A percentile compares a stretch with the other conserved stretches of the same genome.
Conservation (phyloP, 1,140 invertebrate genomes). For the Copidosoma floridanum region DNA sequence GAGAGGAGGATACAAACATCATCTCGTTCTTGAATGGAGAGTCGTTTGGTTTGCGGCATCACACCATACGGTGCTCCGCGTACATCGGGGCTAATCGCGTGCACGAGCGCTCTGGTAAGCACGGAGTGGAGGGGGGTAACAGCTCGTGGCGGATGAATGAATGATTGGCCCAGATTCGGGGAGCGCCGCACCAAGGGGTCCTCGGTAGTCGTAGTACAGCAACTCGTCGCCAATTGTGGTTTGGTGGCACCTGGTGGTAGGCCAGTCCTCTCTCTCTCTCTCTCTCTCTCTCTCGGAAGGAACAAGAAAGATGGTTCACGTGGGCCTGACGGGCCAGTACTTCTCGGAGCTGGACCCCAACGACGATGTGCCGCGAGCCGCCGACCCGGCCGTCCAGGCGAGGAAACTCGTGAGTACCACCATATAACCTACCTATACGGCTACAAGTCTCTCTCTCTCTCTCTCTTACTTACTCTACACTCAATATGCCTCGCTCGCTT, state of each 20-base stretch:
- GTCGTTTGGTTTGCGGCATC: no score
- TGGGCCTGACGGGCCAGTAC: constrained; percentile 37
- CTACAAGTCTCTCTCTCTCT: constrained; percentile 4
- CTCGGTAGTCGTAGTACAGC: no score
- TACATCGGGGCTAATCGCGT: no score
- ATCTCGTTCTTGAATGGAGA: no score
- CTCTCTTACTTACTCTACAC: background rate
- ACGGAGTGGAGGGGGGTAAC: no score
- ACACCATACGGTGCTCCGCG: no score
- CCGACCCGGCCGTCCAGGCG: constrained; percentile 35
- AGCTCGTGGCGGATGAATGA: background rate
- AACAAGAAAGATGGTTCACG: constrained; percentile 37
- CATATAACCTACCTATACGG: background rate
- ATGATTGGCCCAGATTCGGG: background rate
- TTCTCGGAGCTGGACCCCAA: constrained; percentile 40
- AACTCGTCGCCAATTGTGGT: no score
- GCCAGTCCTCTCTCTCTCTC: no score
- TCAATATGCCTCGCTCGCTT: background rate
- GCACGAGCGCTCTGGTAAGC: no score
- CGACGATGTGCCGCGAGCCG: constrained; percentile 31
- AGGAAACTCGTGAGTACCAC: constrained; percentile 41
- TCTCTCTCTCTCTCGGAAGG: no score
- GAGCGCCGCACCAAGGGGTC: background rate
- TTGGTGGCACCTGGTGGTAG: background rate
- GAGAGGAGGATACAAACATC: no score